Conservation (phyloP, 1,140 invertebrate species). For the Scaptomyza hsui region DNA sequence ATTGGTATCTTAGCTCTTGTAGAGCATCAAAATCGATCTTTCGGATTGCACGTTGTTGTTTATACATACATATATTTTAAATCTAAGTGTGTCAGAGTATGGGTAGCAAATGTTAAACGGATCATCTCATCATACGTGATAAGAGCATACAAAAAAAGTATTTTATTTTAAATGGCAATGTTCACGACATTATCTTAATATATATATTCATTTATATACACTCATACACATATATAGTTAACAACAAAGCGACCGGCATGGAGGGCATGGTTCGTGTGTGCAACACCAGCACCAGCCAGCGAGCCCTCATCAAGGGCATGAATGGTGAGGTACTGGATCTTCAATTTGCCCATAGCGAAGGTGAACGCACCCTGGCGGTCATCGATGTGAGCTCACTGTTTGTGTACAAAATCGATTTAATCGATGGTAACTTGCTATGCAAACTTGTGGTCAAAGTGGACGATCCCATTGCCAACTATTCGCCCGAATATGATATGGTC, state of each 20-base stretch:
- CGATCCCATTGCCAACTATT: constrained; percentile 74
- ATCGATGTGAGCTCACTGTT: constrained; percentile 93
- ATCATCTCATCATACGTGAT: too few relatives aligned
- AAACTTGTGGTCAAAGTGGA: constrained; percentile 85
- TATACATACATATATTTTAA: too few relatives aligned
- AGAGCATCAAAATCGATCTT: too few relatives aligned
- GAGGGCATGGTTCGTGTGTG: constrained; percentile 93
- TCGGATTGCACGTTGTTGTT: background rate
- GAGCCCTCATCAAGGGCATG: constrained; percentile 94
- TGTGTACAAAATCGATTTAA: constrained; percentile 90
- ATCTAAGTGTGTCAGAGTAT: too few relatives aligned
- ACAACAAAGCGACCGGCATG: constrained; percentile 81
- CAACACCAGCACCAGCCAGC: constrained; percentile 89
- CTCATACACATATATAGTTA: constrained; percentile 50
- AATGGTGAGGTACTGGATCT: constrained; percentile 93
- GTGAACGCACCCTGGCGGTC: constrained; percentile 91
- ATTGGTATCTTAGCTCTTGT: background rate
- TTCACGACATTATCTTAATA: too few relatives aligned
- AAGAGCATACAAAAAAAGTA: too few relatives aligned
- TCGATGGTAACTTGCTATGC: constrained; percentile 86
- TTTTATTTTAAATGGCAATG: too few relatives aligned
- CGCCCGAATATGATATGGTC: constrained; percentile 84
- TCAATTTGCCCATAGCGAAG: constrained; percentile 92
- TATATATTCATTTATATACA: too few relatives aligned
- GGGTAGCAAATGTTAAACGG: too few relatives aligned